Percentiles rank a stretch among this genome's conserved stretches.
Evolutionary conservation across 2,888 invertebrate species (phyloP).

Genomic region (Anagyrus pseudococci): DNA sequence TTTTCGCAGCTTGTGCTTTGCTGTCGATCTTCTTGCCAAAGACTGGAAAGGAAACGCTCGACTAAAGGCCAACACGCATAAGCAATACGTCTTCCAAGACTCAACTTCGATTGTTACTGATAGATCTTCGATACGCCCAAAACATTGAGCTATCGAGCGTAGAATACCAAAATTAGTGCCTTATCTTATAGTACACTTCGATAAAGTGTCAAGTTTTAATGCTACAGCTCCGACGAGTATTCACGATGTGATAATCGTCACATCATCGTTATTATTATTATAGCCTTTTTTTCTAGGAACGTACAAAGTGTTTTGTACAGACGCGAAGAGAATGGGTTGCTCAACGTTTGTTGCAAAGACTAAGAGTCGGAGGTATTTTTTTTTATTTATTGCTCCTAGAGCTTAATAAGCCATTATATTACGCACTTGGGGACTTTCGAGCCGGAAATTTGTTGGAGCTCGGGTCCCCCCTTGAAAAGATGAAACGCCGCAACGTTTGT

Average conservation of each 20-base stretch:
- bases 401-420: not conserved
- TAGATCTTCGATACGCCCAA: not conserved
- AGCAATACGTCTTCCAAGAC: not conserved
- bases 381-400: not conserved
- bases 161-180: not conserved
- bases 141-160: not conserved
- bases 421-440: not conserved
- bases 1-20: slow-evolving; percentile 71
- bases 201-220: no score
- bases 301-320: not conserved
- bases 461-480: not conserved
- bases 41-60: slow-evolving; percentile 77
- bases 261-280: not conserved
- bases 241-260: not conserved
- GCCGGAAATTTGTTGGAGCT: not conserved
- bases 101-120: not conserved
- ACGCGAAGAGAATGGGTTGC: not conserved
- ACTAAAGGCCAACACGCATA: slow-evolving; percentile 58
- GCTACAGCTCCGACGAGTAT: not conserved
- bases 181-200: no score
- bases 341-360: no score
- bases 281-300: not conserved
- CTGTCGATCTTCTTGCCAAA: slow-evolving; percentile 78
- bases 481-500: not conserved
- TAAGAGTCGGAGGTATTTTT: no score